Evolutionary conservation across 1,140 invertebrate species (phyloP), one percentile per base, ranked within the genome.

Genomic region (Listronotus oregonensis): DNA sequence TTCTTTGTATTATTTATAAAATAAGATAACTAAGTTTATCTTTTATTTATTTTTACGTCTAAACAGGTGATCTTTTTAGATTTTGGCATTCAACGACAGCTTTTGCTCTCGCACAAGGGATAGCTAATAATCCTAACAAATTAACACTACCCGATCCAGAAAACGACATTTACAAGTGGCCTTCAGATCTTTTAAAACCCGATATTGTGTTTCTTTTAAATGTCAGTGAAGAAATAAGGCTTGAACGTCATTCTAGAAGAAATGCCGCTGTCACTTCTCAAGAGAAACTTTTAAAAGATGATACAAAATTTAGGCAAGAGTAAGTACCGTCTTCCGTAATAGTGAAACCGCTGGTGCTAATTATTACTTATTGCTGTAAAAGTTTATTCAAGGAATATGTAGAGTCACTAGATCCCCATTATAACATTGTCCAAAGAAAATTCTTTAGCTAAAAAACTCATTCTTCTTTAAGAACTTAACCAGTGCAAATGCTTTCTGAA

Each of bases 51-150:
- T n/a, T n/a, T n/a, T n/a, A n/a, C n/a, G n/a, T n/a, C n/a, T n/a
- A n/a, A n/a, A n/a, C n/a, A n/a, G n/a, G n/a, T n/a, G n/a, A n/a
- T 60, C 37, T 42, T 43, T 34, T 31, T 27, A 77, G 78, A 57
- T 81, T 74, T 64, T 81, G 78, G 78, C 77, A 79, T 68, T 80
- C 78, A 15, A 80, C 80, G 15, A 70, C 75, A 43, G 75, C 77
- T n/a, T 80, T 72, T 69, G 75, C 75, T 27, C 50, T 78, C 51
- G 77, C 76, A 6, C 77, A 80, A 67, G 34, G 12, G 21, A 44
- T 77, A 17, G 73, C 72, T 5, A 46, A 71, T 39, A 57, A 71
- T 49, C 64, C 60, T 11, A 58, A 71, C 50, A 40, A 51, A 18
- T 50, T 58, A 21, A 42, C 17, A 32, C 50, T 78, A 14, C 77